Base-by-base conservation (phyloP, 2,797 vertebrate species). In the Mycteria americana region DNA sequence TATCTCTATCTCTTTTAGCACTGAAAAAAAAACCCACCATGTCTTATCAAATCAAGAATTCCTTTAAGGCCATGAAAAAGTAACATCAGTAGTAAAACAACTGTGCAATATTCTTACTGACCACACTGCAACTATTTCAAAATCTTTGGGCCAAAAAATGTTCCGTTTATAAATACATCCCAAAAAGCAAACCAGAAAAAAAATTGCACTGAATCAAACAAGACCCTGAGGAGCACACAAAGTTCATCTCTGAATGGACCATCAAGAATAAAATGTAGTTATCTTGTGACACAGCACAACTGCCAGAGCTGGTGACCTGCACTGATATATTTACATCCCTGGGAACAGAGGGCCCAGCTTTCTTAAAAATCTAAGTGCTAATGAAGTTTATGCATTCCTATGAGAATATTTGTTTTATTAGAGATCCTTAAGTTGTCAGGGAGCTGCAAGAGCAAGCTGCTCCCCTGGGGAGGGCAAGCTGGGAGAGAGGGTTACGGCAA, bases 11-110 rank as follows among this genome's bases (percentile, higher is more conserved):
- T 65, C 69, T 68, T 68, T 75, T 62, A 95, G 57, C 69, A 54
- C 12, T 25, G 37, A 63, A 77, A 65, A 90, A 90, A 51, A 28
- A 0, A 0, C 0, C 1, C 4, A 0, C 0, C 1, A 5, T 30
- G 6, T 79, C 70, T 73, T 63, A 94, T 18, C 33, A 82, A 92
- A 84, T 79, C 19, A 69, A 27, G 12, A 78, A 65, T 41, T 79
- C 2, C 6, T 84, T 77, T 68, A 59, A 56, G 39, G 24, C 27
- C 3, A 2, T 11, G 11, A 51, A 43, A 84, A 88, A 83, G 4
- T 15, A 72, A 46, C 27, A 51, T 18, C 25, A 72, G 18, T 30
- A 84, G 28, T 78, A 72, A 85, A 91, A 6, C 8, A 77, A 33
- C 13, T 21, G 15, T 23, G 27, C 6, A 57, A 37, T 21, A 85